Base-by-base conservation (phyloP, 2,888 invertebrate species). In the Sepioteuthis lessoniana region DNA sequence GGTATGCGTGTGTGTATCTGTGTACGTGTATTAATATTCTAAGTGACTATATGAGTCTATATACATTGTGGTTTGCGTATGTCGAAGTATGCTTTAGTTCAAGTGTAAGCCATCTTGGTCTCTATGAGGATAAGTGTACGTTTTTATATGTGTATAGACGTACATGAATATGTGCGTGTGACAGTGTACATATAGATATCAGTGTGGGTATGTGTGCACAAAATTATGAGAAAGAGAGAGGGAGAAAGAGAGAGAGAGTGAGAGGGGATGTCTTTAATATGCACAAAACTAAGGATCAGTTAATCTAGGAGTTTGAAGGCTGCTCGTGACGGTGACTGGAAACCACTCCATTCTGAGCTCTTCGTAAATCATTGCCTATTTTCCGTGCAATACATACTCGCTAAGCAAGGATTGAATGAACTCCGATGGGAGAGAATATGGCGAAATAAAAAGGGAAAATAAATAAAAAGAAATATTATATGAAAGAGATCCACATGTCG, bases 351-450 rank as follows among this genome's bases (percentile, higher is more conserved):
- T 25, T 4, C 55, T 21, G 55, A n/a, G 16, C 13, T n/a, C n/a
- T 76, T 76, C 76, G n/a, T 76, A 76, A 76, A 76, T 76, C 76
- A 76, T 76, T n/a, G 76, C n/a, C n/a, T n/a, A 76, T 76, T n/a
- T n/a, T 76, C 76, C 19, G 13, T 55, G 76, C 76, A n/a, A 76
- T n/a, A n/a, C n/a, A n/a, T 13, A 76, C 16, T 19, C n/a, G 76
- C 76, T n/a, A n/a, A 76, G n/a, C n/a, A 76, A 13, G 13, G 76
- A 76, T 76, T 76, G 76, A 35, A 76, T 35, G 16, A n/a, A 13
- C 16, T n/a, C 76, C n/a, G 76, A 76, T n/a, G 76, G 76, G 76
- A 76, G n/a, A 4, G 76, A 76, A 55, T 55, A 55, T 5, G 25
- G 25, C 21, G 25, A 76, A 35, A 35, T 1, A n/a, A 19, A 76